phyloP scores from a whole-genome alignment of 2,113 vertebrate genomes.

The Tiliqua scincoides region DNA sequence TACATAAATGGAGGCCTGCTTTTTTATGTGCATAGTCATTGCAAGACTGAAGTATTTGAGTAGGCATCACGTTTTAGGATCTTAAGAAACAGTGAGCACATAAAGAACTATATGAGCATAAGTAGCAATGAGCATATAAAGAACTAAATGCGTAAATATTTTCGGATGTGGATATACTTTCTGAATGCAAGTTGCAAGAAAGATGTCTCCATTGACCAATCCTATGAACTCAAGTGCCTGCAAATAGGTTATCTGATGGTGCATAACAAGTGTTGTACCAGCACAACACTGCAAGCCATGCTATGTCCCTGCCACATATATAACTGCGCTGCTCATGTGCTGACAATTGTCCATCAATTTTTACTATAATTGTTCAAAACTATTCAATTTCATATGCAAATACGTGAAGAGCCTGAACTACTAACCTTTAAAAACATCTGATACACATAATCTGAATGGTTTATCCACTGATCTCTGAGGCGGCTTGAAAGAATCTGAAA shows the following conservation, averaged over 20 bases:
- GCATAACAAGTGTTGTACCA: not conserved
- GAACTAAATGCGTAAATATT: not conserved
- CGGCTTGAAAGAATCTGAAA: conserved; percentile 90
- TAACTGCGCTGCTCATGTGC: not conserved
- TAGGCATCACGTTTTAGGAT: not conserved
- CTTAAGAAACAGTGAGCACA: not conserved
- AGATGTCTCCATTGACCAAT: not conserved
- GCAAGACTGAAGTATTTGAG: not conserved
- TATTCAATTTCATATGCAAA: not conserved
- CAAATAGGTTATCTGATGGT: not conserved
- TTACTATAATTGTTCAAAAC: conserved; percentile 31
- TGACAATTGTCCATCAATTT: not conserved
- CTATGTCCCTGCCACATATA: not conserved
- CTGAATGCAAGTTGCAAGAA: not conserved
- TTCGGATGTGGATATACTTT: not conserved
- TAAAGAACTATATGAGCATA: not conserved
- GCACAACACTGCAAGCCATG: not conserved
- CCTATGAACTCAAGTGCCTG: not conserved
- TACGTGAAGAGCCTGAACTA: conserved; percentile 15
- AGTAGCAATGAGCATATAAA: not conserved
- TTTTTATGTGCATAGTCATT: not conserved
- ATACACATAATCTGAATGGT: conserved; percentile 93
- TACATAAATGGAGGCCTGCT: not conserved
- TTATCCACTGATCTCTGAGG: conserved; percentile 93
- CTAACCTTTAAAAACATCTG: conserved; percentile 98